Evolutionary conservation across 2,888 invertebrate genomes (phyloP), one percentile per base, ranked within the genome.

Genomic region (Yponomeuta evonymella): DNA sequence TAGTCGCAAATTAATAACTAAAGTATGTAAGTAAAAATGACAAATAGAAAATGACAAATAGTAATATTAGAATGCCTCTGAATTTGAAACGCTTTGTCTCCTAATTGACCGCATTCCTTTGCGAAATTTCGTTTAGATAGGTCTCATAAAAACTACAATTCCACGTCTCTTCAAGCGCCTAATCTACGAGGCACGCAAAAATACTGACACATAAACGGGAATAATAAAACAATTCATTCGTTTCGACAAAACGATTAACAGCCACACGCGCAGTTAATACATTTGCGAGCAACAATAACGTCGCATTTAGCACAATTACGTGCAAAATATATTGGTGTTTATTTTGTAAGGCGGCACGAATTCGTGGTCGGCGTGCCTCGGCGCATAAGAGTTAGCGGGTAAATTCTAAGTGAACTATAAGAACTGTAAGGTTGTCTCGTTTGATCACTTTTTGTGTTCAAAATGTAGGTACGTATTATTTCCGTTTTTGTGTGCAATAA

Each of bases 291-390:
- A 83, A 85, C 88, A 87, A 86, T 89, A 89, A 88, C 87, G 87
- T 86, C 87, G 83, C 88, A 83, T 89, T 89, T 88, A 88, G 65
- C 66, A 88, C 88, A 89, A 89, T 89, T 89, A 89, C 88, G 80
- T 78, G 80, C 80, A 81, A 81, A 58, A 88, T 89, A 85, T 89
- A 88, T 87, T 83, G 83, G 83, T 88, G 87, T 89, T 88, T 88
- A 85, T 88, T 88, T 84, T 86, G 87, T 84, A 83, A 86, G 85
- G 82, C 82, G 81, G 83, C 81, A 85, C 79, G 75, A 82, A 76
- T 71, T 74, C 62, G 69, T 63, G 51, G 33, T 48, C n/a, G 58
- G 15, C 70, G 66, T 30, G 76, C 75, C 66, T 5, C 70, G 75
- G 76, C 74, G 3, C 10, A 72, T 6, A 48, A 51, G 76, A 66